phyloP scores from a whole-genome alignment of 2,888 invertebrate species.

The Tenthredo distinguenda region DNA sequence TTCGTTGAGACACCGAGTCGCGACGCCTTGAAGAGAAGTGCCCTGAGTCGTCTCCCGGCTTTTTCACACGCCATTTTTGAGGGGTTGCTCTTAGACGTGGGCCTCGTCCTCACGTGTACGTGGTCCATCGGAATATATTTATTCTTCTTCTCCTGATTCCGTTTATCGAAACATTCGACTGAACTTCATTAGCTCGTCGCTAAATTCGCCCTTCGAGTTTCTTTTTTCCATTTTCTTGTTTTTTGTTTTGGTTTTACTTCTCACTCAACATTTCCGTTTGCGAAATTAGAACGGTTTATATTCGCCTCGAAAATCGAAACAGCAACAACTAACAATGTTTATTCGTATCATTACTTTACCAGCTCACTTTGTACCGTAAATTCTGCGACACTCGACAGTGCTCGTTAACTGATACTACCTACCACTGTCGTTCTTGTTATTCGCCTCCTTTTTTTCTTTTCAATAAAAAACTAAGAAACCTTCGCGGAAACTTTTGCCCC shows the following conservation, averaged over 20 bases:
- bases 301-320: no score
- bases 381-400: not conserved
- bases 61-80: conserved; percentile 75
- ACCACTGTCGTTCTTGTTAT: not conserved
- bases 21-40: conserved; percentile 72
- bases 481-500: not conserved
- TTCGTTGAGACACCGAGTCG: conserved; percentile 70
- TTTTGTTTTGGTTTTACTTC: not conserved
- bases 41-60: conserved; percentile 71
- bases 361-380: not conserved
- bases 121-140: conserved; percentile 66
- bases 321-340: no score
- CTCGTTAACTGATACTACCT: not conserved
- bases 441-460: not conserved
- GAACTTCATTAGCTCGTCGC: not conserved
- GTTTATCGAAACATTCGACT: not conserved
- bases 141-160: not conserved
- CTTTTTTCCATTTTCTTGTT: not conserved
- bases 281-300: no score
- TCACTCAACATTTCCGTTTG: not conserved
- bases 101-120: conserved; percentile 69
- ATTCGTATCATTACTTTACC: not conserved
- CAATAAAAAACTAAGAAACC: not conserved
- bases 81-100: conserved; percentile 67
- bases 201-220: not conserved